These are phyloP conservation scores for Panonychus citri DNA, from an alignment of 1,140 invertebrate species.

Conservation along the genomic window DNA sequence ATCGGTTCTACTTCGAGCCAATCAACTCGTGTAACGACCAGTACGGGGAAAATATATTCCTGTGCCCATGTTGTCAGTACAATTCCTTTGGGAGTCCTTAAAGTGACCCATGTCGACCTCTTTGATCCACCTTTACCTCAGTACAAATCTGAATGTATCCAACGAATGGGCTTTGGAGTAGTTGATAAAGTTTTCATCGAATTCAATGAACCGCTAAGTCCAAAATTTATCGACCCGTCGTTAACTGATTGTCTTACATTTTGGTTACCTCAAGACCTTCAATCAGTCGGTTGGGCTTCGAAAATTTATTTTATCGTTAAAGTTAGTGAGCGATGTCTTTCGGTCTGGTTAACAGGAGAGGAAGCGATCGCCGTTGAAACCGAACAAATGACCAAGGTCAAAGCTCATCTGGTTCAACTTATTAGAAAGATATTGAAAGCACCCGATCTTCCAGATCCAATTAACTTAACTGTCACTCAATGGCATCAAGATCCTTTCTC, in stretches of 20 bases:
- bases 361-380: slow-evolving; percentile 56
- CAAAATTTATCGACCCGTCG: slow-evolving; percentile 42
- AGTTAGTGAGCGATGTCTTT: slow-evolving; percentile 22
- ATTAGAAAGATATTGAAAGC: too few species aligned
- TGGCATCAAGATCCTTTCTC: slow-evolving; percentile 11
- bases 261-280: slow-evolving; percentile 31
- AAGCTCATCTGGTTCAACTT: too few species aligned
- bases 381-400: too few species aligned
- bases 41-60: slow-evolving; percentile 44
- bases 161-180: slow-evolving; percentile 61
- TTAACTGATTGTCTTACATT: slow-evolving; percentile 49
- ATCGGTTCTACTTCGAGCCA: neutral
- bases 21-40: slow-evolving; percentile 24
- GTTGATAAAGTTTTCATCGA: slow-evolving; percentile 83
- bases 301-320: slow-evolving; percentile 86
- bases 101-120: slow-evolving; percentile 41
- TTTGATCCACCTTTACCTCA: slow-evolving; percentile 63
- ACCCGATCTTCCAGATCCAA: slow-evolving; percentile 13
- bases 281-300: slow-evolving; percentile 46
- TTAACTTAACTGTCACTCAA: slow-evolving; percentile 3
- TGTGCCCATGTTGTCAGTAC: slow-evolving; percentile 74
- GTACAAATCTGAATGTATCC: slow-evolving; percentile 56
- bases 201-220: slow-evolving; percentile 63
- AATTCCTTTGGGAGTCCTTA: slow-evolving; percentile 70
- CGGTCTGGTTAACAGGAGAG: slow-evolving; percentile 46